These are phyloP conservation scores for Tetraneura akinire DNA, from an alignment of 1,140 invertebrate species.

Conservation along the genomic window DNA sequence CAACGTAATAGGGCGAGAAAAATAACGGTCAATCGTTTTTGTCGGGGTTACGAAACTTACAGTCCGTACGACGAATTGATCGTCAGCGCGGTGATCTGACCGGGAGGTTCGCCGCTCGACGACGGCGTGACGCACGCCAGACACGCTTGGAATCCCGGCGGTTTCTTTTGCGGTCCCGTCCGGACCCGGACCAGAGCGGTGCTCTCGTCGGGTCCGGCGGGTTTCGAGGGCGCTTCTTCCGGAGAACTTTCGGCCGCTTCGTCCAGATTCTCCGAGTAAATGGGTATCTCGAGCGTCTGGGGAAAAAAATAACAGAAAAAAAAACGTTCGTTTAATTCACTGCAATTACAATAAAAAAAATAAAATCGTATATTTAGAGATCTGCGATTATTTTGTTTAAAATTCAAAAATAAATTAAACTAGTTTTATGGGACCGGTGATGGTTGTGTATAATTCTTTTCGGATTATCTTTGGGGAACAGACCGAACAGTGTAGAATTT, in stretches of 20 bases:
- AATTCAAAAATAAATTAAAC: too few relatives aligned
- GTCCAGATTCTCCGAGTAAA: conserved; percentile 42
- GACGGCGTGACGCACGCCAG: conserved; percentile 89
- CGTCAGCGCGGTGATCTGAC: conserved; percentile 83
- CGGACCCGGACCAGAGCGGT: conserved; percentile 77
- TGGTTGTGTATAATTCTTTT: too few relatives aligned
- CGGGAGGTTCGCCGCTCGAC: conserved; percentile 75
- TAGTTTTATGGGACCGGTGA: too few relatives aligned
- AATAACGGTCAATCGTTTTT: too few relatives aligned
- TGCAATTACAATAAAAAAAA: too few relatives aligned
- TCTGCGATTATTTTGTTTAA: too few relatives aligned
- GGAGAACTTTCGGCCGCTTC: conserved; percentile 33
- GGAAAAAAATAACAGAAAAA: neutral
- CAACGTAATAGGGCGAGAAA: too few relatives aligned
- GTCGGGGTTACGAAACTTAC: conserved; percentile 68
- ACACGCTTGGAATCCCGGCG: conserved; percentile 91
- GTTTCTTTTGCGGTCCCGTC: conserved; percentile 75
- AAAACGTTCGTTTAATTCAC: too few relatives aligned
- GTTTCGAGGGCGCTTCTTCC: conserved; percentile 31
- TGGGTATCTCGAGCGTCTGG: conserved; percentile 35
- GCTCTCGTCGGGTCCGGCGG: conserved; percentile 53
- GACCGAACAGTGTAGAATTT: too few relatives aligned
- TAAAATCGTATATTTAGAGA: too few relatives aligned
- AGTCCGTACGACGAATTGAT: conserved; percentile 95
- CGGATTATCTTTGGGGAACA: too few relatives aligned